Percentiles rank a stretch among this genome's conserved stretches.
Evolutionary conservation across 2,797 vertebrate genomes (phyloP).

Genomic region (Artibeus jamaicensis): DNA sequence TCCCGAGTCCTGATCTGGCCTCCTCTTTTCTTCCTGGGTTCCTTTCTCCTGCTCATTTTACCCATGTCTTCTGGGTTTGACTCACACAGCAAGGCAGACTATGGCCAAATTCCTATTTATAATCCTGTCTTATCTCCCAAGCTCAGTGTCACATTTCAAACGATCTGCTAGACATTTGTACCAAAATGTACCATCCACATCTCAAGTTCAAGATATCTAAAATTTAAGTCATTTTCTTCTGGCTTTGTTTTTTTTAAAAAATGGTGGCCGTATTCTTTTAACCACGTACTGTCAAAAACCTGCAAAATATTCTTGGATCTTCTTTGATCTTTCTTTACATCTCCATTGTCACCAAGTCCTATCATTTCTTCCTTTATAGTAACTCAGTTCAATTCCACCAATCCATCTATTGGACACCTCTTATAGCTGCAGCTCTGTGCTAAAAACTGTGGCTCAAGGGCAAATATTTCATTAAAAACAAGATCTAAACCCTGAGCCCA

Average conservation of each 20-base stretch:
- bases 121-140: slow-evolving; percentile 16
- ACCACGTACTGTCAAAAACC: neutral
- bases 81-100: neutral
- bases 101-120: slow-evolving; percentile 7
- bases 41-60: neutral
- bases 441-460: neutral
- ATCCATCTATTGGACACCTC: neutral
- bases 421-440: neutral
- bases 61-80: neutral
- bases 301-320: neutral
- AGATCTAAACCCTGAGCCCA: neutral
- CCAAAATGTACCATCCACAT: neutral
- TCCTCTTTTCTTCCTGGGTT: neutral
- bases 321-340: neutral
- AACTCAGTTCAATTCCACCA: neutral
- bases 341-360: neutral
- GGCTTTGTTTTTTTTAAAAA: neutral
- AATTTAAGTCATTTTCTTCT: slow-evolving; percentile 13
- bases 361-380: neutral
- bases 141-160: slow-evolving; percentile 28
- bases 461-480: neutral
- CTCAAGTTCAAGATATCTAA: slow-evolving; percentile 44
- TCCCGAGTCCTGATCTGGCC: neutral
- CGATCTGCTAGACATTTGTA: slow-evolving; percentile 22
- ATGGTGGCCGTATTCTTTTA: neutral